Evolutionary conservation across 2,888 invertebrate genomes (phyloP), one percentile per base, ranked within the genome.

Genomic region (Cataglyphis altisquamis): DNA sequence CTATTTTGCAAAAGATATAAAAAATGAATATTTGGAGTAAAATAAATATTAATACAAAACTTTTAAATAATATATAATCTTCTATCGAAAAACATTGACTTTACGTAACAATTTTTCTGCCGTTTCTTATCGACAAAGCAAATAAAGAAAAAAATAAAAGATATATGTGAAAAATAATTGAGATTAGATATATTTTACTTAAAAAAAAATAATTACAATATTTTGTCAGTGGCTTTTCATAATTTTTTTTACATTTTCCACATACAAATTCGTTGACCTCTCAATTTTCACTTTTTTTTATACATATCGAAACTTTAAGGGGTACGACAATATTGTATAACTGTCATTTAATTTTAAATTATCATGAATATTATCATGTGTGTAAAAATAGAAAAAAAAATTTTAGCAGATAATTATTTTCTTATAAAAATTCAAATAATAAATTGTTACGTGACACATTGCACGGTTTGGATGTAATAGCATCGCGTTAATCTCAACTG

Each of bases 401-500:
- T 29, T 52, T 21, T 62, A 6, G 25, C 8, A 45, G 2, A 8
- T 15, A 12, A 18, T 21, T 39, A 39, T 39, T 10, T 6, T 41
- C 6, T 32, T 15, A 12, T 9, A 21, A 21, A 55, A 32, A 29
- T 21, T 21, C 10, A 45, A 68, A 18, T 39, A 18, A 29, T 8
- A 52, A 75, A 63, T 36, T 15, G 12, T 57, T 5, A 45, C 18
- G n/a, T 25, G 39, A 25, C n/a, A 52, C 60, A 60, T 57, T 57
- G 60, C 9, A 45, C 45, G 12, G 8, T 12, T 21, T 18, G 78
- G 10, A 21, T 15, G 45, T 36, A 36, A 80, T 32, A 60, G 15
- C 10, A 18, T 67, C 60, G 41, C 77, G n/a, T 36, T 62, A 73
- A 75, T 64, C 75, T 67, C 29, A 29, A n/a, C 10, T 12, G 39